Conservation (phyloP, 1,140 invertebrate species). For the Asobara japonica region DNA sequence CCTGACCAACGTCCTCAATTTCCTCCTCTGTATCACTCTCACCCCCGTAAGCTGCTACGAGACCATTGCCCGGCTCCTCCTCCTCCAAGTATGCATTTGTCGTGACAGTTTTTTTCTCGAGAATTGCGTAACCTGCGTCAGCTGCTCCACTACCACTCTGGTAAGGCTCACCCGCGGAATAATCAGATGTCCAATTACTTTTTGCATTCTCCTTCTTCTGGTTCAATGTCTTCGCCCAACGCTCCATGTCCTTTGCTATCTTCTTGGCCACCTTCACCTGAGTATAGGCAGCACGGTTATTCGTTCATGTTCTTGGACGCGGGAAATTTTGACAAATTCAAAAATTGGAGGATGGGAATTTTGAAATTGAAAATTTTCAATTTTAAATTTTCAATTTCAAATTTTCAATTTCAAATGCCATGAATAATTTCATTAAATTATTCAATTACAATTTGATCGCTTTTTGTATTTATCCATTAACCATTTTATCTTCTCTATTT, state of each 20-base stretch:
- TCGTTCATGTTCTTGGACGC: no score
- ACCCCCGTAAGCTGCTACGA: constrained; percentile 83
- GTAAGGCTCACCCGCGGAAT: constrained; percentile 57
- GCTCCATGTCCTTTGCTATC: constrained; percentile 88
- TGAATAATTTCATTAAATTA: no score
- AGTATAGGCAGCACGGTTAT: no score
- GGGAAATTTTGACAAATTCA: no score
- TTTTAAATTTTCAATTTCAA: no score
- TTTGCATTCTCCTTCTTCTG: constrained; percentile 93
- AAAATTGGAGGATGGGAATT: no score
- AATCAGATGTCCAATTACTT: constrained; percentile 71
- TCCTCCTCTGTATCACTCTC: constrained; percentile 76
- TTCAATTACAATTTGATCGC: no score
- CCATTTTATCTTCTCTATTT: no score
- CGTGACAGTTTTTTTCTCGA: constrained; percentile 74
- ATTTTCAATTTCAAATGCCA: no score
- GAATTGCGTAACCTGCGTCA: constrained; percentile 89
- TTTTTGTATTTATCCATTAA: no score
- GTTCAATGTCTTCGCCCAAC: constrained; percentile 96
- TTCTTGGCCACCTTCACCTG: constrained; percentile 98
- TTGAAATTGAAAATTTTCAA: no score
- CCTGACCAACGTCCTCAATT: constrained; percentile 70
- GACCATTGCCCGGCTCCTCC: constrained; percentile 60
- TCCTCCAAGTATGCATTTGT: constrained; percentile 59
- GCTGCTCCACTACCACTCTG: constrained; percentile 73